Evolutionary conservation across 2,797 vertebrate species (phyloP).

Genomic region (Poeciliopsis paucimaculata): DNA sequence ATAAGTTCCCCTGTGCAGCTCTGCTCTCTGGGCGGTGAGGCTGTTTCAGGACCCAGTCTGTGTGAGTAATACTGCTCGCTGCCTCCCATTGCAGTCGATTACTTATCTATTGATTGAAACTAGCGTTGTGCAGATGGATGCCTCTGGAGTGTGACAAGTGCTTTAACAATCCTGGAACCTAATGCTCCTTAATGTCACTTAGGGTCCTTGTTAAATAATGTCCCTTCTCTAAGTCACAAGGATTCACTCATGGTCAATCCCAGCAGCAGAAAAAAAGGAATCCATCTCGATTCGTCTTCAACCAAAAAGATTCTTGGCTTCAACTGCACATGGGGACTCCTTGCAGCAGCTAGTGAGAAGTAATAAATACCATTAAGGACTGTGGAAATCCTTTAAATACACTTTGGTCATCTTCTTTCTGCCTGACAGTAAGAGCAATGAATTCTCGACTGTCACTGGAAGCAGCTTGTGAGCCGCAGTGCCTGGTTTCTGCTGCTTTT

Average conservation of each 20-base stretch:
- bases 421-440: conserved; percentile 71
- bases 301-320: conserved; percentile 76
- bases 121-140: conserved; percentile 80
- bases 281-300: conserved; percentile 80
- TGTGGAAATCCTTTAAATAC: conserved; percentile 80
- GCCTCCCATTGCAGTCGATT: conserved; percentile 80
- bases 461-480: conserved; percentile 58
- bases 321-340: conserved; percentile 80
- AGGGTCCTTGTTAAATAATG: conserved; percentile 81
- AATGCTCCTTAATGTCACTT: conserved; percentile 81
- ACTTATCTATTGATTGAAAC: conserved; percentile 86
- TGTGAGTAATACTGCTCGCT: conserved; percentile 79
- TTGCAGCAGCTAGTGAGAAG: conserved; percentile 70
- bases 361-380: conserved; percentile 81
- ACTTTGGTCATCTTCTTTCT: conserved; percentile 65
- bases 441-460: conserved; percentile 67
- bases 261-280: conserved; percentile 56
- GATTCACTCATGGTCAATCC: conserved; percentile 72
- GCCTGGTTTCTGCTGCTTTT: conserved; percentile 69
- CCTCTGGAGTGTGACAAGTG: conserved; percentile 78
- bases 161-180: conserved; percentile 78
- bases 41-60: conserved; percentile 59
- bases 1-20: conserved; percentile 62
- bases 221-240: conserved; percentile 72
- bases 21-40: conserved; percentile 56